Percentiles rank a stretch among this genome's conserved stretches.
Evolutionary conservation across 2,888 invertebrate species (phyloP).

Genomic region (Drosophila mimetica): DNA sequence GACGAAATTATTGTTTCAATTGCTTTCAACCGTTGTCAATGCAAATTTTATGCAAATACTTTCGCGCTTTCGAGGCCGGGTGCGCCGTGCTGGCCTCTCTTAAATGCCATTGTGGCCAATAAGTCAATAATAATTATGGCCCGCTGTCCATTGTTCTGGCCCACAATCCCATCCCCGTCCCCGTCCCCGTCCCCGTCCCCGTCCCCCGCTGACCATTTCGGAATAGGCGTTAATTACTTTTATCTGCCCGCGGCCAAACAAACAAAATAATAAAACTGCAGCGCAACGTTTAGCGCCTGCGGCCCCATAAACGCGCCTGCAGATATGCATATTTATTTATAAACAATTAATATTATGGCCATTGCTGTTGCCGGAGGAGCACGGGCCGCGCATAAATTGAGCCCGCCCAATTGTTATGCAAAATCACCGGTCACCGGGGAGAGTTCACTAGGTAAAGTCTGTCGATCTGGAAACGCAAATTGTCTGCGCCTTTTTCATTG

Average conservation of each 20-base stretch:
- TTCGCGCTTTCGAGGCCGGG: constrained; percentile 35
- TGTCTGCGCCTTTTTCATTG: background rate
- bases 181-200: background rate
- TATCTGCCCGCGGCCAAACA: constrained; percentile 68
- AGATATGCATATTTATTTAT: constrained; percentile 27
- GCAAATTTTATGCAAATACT: constrained; percentile 80
- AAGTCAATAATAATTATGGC: constrained; percentile 79
- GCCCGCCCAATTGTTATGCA: constrained; percentile 31
- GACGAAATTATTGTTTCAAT: constrained; percentile 81
- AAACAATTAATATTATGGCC: constrained; percentile 37
- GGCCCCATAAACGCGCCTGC: constrained; percentile 8
- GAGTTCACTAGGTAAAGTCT: constrained; percentile 4
- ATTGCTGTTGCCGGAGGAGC: constrained; percentile 1
- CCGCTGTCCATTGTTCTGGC: background rate
- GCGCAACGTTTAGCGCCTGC: constrained; percentile 25
- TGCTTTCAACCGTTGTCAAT: constrained; percentile 81
- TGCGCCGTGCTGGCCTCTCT: constrained; percentile 35
- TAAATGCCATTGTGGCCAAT: constrained; percentile 78
- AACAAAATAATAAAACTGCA: constrained; percentile 44
- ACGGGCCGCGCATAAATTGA: constrained; percentile 34
- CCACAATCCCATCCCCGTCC: background rate
- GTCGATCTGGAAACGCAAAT: constrained; percentile 4
- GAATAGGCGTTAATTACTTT: constrained; percentile 80
- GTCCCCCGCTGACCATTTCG: constrained; percentile 43
- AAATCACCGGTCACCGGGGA: constrained; percentile 19